phyloP scores from a whole-genome alignment of 2,113 vertebrate species.

The Lipotes vexillifer region DNA sequence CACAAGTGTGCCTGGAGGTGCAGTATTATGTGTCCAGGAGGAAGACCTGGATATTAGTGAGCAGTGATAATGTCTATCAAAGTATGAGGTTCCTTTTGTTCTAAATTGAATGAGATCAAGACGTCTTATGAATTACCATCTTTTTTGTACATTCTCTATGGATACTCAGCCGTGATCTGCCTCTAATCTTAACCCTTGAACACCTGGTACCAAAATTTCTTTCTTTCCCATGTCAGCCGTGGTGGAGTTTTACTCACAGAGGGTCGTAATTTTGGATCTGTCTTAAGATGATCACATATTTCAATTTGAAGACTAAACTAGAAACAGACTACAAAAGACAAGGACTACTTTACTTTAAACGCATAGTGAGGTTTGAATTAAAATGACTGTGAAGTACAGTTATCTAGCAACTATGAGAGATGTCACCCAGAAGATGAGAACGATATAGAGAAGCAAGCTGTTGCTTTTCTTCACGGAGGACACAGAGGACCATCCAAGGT shows the following conservation, averaged over 20 bases:
- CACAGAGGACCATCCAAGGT: not conserved
- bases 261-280: not conserved
- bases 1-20: not conserved
- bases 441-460: not conserved
- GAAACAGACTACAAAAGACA: not conserved
- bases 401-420: not conserved
- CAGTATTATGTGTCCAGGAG: not conserved
- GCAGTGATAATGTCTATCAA: not conserved
- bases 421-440: not conserved
- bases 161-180: not conserved
- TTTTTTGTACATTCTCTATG: not conserved
- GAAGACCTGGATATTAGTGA: not conserved
- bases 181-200: not conserved
- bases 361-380: not conserved
- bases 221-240: not conserved
- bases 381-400: not conserved
- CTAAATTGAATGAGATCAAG: not conserved
- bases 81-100: not conserved
- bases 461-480: not conserved
- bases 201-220: not conserved
- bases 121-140: not conserved
- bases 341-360: not conserved
- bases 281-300: not conserved
- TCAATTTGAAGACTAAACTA: not conserved
- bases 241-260: not conserved